Base-by-base conservation (phyloP, 2,113 vertebrate species). In the Picathartes gymnocephalus region DNA sequence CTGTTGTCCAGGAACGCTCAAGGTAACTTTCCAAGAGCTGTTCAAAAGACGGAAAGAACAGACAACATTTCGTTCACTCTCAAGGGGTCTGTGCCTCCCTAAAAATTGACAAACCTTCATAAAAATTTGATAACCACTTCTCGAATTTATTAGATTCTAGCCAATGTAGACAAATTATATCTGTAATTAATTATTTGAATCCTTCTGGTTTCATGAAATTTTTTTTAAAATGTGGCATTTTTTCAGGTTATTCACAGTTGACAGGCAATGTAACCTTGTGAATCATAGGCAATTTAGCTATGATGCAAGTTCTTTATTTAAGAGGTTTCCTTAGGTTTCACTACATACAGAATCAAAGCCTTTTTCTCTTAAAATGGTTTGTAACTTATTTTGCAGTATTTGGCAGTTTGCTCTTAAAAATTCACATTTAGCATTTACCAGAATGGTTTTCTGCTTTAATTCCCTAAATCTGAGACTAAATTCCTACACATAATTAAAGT, bases 381-480 rank as follows among this genome's bases (percentile, higher is more conserved):
- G 1, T 12, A 62, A 51, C 4, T 76, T 73, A 61, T 6, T 42
- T 81, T 66, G 20, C 27, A 68, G 13, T 17, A 50, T 53, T 92
- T 94, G 56, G 12, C 11, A 51, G 74, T 28, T 76, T 74, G 44
- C 9, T 54, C 19, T 53, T 68, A 15, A 33, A 80, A 71, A 42
- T 62, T 96, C 33, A 7, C 50, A 78, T 85, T 83, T 94, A 33
- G 4, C 27, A 92, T 81, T 91, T 93, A 25, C 20, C 57, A 69
- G 35, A 70, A 42, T 9, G 70, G 17, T 35, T 58, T 88, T 40
- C 39, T 57, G 14, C 61, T 89, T 69, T 66, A 90, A 78, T 83
- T 86, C 11, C 16, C 51, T 93, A 62, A 79, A 37, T 72, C 79
- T 90, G 54, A 78, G 33, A 14, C 35, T 73, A 81, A 87, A 72